A percentile compares a stretch with the other conserved stretches of the same genome.
Evolutionary conservation across 2,797 vertebrate genomes (phyloP).

Genomic region (Squalus acanthias): DNA sequence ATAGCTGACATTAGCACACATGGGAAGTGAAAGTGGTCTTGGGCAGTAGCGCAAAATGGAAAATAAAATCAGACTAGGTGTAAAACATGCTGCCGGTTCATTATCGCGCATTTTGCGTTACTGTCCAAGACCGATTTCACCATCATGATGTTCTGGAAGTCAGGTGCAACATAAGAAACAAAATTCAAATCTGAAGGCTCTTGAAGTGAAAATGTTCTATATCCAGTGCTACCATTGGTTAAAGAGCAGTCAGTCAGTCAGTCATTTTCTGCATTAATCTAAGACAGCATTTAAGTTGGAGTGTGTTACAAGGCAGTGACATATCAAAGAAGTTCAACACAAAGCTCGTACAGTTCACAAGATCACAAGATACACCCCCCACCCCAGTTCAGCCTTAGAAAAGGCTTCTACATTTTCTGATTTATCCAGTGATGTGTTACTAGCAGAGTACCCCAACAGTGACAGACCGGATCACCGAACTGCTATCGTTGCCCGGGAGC

Average conservation of each 20-base stretch:
- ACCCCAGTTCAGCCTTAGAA: no score
- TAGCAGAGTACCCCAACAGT: no score
- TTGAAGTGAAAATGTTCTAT: not conserved
- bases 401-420: no score
- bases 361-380: not conserved
- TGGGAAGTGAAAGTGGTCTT: not conserved
- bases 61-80: not conserved
- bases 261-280: not conserved
- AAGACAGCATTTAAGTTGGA: not conserved
- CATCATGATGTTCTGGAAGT: not conserved
- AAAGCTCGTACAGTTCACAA: not conserved
- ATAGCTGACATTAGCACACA: not conserved
- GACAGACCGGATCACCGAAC: no score
- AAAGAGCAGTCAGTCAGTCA: not conserved
- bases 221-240: not conserved
- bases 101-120: not conserved
- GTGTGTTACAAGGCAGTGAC: not conserved
- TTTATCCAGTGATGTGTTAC: no score
- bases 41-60: not conserved
- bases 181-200: not conserved
- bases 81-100: not conserved
- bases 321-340: not conserved
- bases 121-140: not conserved
- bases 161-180: not conserved
- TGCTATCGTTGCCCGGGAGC: no score